Percentiles rank a stretch among this genome's conserved stretches.
Conservation (phyloP, 2,113 vertebrate species). For the Leucopternis melanops region DNA sequence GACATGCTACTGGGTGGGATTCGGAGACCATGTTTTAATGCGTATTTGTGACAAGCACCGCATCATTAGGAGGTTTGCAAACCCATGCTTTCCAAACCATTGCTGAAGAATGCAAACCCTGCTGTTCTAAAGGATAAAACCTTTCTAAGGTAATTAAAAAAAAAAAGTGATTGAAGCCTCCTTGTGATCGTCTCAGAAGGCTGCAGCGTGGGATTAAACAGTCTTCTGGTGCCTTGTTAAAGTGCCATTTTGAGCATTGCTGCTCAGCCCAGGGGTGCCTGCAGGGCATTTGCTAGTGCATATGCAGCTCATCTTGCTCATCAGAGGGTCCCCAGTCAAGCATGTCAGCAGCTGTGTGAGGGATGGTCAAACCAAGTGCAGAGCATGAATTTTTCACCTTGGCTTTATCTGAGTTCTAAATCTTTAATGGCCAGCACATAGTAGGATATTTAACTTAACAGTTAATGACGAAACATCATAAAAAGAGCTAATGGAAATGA, state of each 20-base stretch:
- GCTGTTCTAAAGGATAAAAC: not conserved
- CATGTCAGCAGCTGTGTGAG: not conserved
- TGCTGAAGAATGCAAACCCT: not conserved
- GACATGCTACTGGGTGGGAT: accelerated
- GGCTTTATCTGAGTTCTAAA: not conserved
- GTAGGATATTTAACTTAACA: not conserved
- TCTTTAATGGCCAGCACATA: not conserved
- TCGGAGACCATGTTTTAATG: accelerated
- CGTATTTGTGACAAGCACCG: not conserved
- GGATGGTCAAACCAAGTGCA: not conserved
- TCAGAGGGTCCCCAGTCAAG: not conserved
- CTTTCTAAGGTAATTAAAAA: not conserved
- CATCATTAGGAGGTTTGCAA: not conserved
- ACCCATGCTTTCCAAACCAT: not conserved
- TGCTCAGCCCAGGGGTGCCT: not conserved
- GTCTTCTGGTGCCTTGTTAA: not conserved
- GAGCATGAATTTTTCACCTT: constrained; percentile 6
- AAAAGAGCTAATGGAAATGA: not conserved
- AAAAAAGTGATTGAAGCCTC: not conserved
- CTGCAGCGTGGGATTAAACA: not conserved
- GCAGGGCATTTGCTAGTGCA: not conserved
- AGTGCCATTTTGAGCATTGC: not conserved
- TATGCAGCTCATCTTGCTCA: not conserved
- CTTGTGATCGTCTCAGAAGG: not conserved
- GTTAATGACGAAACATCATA: not conserved